Conservation (phyloP, 2,797 vertebrate genomes). For the Microchirus variegatus region DNA sequence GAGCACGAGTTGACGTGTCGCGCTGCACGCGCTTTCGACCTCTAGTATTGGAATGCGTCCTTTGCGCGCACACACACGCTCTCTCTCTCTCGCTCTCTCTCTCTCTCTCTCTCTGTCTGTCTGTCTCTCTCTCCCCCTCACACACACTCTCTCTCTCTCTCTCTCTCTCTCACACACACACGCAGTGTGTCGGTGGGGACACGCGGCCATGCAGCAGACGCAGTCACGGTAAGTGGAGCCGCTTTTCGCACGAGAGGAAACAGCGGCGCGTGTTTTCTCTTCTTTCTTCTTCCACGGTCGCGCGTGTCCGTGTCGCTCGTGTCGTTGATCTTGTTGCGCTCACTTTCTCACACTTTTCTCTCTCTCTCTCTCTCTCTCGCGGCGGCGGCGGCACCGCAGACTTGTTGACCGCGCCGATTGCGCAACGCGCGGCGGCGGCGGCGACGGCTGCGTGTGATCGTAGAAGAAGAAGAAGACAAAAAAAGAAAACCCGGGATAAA, state of each 20-base stretch:
- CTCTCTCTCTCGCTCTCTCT: background rate
- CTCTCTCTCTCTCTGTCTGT: background rate
- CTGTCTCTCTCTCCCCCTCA: background rate
- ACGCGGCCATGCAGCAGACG: conserved; percentile 61
- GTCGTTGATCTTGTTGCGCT: conserved; percentile 13
- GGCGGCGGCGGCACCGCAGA: conserved; percentile 35
- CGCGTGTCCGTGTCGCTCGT: background rate
- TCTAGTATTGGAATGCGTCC: conserved; percentile 59
- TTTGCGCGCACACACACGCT: conserved; percentile 33
- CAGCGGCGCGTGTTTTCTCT: conserved; percentile 28
- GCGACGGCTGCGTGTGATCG: conserved; percentile 49
- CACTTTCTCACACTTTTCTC: conserved; percentile 46
- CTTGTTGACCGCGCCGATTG: conserved; percentile 50
- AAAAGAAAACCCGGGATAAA: conserved; percentile 5
- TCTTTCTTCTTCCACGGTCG: conserved; percentile 19
- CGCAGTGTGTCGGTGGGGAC: conserved; percentile 56
- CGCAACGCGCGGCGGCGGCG: conserved; percentile 61
- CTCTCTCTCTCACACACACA: background rate
- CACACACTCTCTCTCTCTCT: background rate
- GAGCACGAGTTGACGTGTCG: conserved; percentile 72
- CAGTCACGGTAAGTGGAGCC: conserved; percentile 70
- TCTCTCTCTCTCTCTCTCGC: too few relatives aligned
- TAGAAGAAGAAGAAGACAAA: conserved; percentile 2
- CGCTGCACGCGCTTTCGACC: conserved; percentile 67
- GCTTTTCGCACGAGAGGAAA: conserved; percentile 33